These are phyloP conservation scores for Actinia equina DNA, from an alignment of 64 coral and sea anemone genomes.

Conservation along the genomic window DNA sequence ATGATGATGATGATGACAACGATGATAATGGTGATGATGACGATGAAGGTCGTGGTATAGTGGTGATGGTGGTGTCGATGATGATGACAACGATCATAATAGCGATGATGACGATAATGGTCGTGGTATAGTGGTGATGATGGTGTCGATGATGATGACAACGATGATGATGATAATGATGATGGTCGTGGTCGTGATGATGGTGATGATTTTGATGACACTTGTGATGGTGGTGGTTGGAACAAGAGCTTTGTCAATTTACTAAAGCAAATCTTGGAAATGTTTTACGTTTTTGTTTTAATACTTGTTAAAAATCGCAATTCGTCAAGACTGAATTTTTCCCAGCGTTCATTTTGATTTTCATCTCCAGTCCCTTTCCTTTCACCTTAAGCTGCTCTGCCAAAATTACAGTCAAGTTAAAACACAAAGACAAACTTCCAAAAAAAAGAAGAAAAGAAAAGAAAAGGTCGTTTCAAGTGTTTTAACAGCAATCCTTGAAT, in stretches of 20 bases:
- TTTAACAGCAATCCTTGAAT: not conserved
- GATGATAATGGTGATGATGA: not conserved
- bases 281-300: too few species aligned
- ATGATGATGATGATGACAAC: not conserved
- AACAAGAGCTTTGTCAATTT: too few species aligned
- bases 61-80: not conserved
- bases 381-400: not conserved
- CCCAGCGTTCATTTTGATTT: not conserved
- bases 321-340: not conserved
- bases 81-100: not conserved
- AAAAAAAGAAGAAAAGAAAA: not conserved
- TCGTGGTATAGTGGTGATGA: not conserved
- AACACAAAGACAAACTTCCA: not conserved
- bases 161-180: not conserved
- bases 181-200: too few species aligned
- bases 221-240: too few species aligned
- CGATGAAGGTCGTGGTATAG: not conserved
- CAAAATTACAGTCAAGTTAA: not conserved
- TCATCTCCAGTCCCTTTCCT: not conserved
- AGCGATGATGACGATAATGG: not conserved
- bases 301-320: not conserved
- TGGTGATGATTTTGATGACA: too few species aligned
- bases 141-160: not conserved
- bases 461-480: not conserved
- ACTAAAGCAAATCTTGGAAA: too few species aligned